Evolutionary conservation across 2,113 vertebrate species (phyloP), one percentile per base, ranked within the genome.

Genomic region (Pipa parva): DNA sequence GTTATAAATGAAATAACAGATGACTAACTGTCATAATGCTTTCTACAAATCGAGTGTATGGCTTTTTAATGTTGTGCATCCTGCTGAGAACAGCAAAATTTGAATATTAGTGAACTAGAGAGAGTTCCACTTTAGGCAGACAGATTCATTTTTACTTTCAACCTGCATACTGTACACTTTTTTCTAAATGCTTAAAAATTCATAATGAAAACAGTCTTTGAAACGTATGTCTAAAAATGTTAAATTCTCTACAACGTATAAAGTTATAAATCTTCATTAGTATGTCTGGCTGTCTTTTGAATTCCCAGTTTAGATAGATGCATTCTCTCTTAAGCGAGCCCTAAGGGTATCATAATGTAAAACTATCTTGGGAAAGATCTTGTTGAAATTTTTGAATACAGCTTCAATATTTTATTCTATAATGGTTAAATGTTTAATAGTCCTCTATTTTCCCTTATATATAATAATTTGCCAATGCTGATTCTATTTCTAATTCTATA

Each of bases 251-350:
- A 24, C 27, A 59, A 48, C 33, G 22, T 52, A 49, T 39, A 69
- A 61, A 18, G 48, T 37, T 69, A 52, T 69, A 49, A 24, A 45
- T 69, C 66, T 69, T 69, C 66, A 69, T 69, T 60, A 69, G 39
- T 45, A 60, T 69, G 39, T 60, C 57, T 60, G 31, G 52, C 57
- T 60, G 58, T 54, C 33, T 33, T 69, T 33, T 51, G 25, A 42
- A 48, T 60, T 26, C 33, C 52, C 26, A 2, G 24, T 52, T 17
- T 54, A 69, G 66, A 69, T 54, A 69, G 48, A 60, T 69, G 57
- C 52, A 36, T 45, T 50, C 49, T 69, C 66, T 60, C 48, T 50
- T 20, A 69, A 60, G 29, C 54, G 46, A 69, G 58, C 31, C 57
- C 48, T 60, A n/a, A 60, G 66, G 66, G 57, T 69, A 12, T 29